These are phyloP conservation scores for Vollenhovia emeryi DNA, from an alignment of 1,140 invertebrate species.

Conservation along the genomic window DNA sequence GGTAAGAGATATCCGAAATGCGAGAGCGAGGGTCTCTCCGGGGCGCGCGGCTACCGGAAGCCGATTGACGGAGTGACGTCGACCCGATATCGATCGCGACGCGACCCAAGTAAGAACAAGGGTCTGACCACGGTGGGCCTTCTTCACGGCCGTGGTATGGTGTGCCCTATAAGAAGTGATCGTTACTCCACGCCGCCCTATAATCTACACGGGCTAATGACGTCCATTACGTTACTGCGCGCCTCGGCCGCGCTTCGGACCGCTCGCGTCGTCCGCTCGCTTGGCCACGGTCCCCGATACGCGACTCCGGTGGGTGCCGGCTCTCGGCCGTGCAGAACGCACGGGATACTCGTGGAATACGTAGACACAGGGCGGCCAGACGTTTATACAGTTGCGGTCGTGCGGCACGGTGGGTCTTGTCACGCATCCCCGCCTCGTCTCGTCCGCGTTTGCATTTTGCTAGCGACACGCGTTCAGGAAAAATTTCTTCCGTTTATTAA, in stretches of 20 bases:
- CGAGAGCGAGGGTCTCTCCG: neutral
- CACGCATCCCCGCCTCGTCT: neutral
- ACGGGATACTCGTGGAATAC: constrained; percentile 27
- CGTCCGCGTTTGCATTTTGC: constrained; percentile 1
- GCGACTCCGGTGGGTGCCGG: constrained; percentile 71
- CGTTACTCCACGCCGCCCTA: constrained; percentile 86
- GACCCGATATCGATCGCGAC: constrained; percentile 74
- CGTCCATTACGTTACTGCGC: constrained; percentile 85
- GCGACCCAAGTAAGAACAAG: constrained; percentile 75
- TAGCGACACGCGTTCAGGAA: constrained; percentile 8
- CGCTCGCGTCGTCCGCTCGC: constrained; percentile 78
- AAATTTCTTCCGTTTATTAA: neutral
- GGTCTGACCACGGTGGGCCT: constrained; percentile 74
- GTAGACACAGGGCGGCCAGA: neutral
- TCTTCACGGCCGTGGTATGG: constrained; percentile 74
- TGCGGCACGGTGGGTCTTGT: neutral
- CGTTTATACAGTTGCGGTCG: constrained; percentile 47
- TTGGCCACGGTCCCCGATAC: constrained; percentile 81
- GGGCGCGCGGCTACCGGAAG: constrained; percentile 67
- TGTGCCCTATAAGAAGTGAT: constrained; percentile 85
- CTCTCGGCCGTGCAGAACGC: constrained; percentile 60
- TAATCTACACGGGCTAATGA: constrained; percentile 86
- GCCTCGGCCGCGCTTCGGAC: constrained; percentile 66
- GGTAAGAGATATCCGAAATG: neutral
- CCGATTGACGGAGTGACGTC: constrained; percentile 64